Base-by-base conservation (phyloP, 2,113 vertebrate species). In the Sinocyclocheilus rhinocerous region DNA sequence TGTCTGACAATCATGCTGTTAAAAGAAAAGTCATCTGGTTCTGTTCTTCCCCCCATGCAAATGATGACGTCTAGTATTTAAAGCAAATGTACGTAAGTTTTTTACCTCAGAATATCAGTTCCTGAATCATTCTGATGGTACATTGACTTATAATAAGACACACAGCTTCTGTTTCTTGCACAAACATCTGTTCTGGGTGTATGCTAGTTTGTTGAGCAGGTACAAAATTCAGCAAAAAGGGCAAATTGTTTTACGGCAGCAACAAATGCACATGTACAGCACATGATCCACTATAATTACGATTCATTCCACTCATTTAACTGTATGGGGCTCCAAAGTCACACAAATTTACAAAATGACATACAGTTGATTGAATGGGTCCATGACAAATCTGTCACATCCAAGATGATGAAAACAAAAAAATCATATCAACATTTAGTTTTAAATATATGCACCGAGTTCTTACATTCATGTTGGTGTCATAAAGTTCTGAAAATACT, bases 1-100 rank as follows among this genome's bases (percentile, higher is more conserved):
- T 79, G 42, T 77, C 63, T 52, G 79, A 33, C 72, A 88, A 42
- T 72, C 63, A 22, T 72, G 33, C 63, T 85, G 22, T 39, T 33
- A 55, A 29, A 42, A 33, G 76, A 85, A 70, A 80, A 70, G 33
- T 61, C 20, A 55, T 78, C 67, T 85, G 42, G n/a, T 48, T 78
- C 20, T 15, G 48, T 10, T 6, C 67, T 39, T 1, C 2, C 13
- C 26, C 16, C 61, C 7, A 52, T 70, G 76, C 67, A 79, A 85
- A 79, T 70, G 52, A 61, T 39, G n/a, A 42, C 0, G 13, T 39
- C 55, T 61, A 24, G 59, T 16, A 42, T 42, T 24, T 18, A 69
- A 69, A 69, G 13, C 24, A 16, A 67, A 12, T 29, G 63, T 65
- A 65, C 5, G 15, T 16, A 33, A 36, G 7, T 10, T 70, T 70